Evolutionary conservation across 2,888 invertebrate genomes (phyloP), one percentile per base, ranked within the genome.

Genomic region (Acanthosepion pharaonis): DNA sequence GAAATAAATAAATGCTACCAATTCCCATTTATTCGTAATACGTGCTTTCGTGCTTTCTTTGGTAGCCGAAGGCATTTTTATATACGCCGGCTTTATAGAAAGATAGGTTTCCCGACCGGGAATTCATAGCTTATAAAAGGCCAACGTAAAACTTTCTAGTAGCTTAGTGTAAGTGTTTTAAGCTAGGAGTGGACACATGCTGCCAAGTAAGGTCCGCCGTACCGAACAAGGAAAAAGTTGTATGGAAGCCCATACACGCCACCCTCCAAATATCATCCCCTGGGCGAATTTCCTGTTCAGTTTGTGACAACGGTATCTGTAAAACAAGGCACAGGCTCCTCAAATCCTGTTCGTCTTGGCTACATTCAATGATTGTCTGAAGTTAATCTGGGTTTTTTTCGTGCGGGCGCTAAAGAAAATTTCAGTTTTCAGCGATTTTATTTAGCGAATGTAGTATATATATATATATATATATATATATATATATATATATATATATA

Each of bases 101-200:
- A 78, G 78, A 78, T 78, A 78, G n/a, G 15, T 78, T 78, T 78
- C 78, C 78, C 78, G 78, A n/a, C 78, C 78, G 20, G 78, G 78
- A n/a, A 78, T 78, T n/a, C 78, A 78, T 78, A 78, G 78, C 78
- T 78, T 78, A 78, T 78, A 18, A 78, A 78, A 78, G n/a, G 78
- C n/a, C 9, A 78, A n/a, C 15, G 78, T 33, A 78, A 78, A 33
- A 78, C n/a, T n/a, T 78, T 33, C 78, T 78, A 78, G 78, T 78
- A 33, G 78, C 78, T 78, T n/a, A 78, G n/a, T 78, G 78, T 33
- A 78, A n/a, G 78, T 78, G 78, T 78, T 78, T 78, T 78, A n/a
- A 78, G 78, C n/a, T n/a, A 78, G n/a, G 78, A n/a, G 78, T 78
- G 78, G 78, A 78, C 78, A 78, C 78, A 78, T 78, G 78, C 78